Conservation (phyloP, 2,888 invertebrate genomes). For the Tipula lateralis region DNA sequence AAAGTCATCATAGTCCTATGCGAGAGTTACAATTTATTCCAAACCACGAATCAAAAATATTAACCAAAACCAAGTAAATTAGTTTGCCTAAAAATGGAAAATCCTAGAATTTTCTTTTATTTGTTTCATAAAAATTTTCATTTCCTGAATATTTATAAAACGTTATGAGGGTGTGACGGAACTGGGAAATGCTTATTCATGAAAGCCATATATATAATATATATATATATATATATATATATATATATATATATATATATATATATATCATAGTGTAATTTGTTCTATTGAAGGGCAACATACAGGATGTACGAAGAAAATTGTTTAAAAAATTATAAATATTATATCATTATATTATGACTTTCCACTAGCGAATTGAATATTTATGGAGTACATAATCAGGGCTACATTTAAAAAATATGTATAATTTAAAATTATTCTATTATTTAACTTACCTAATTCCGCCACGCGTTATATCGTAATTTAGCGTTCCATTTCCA, state of each 20-base stretch:
- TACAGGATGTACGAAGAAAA: background rate
- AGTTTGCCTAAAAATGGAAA: background rate
- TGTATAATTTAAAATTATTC: background rate
- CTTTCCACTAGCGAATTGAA: background rate
- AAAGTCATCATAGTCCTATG: background rate
- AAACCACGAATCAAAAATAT: background rate
- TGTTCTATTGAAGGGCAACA: background rate
- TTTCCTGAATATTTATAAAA: constrained; percentile 24
- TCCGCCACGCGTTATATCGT: constrained; percentile 53
- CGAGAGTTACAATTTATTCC: background rate
- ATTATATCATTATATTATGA: background rate
- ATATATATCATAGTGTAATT: background rate
- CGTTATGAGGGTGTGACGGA: background rate
- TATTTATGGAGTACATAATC: background rate
- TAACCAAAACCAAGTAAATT: background rate
- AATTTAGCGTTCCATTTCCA: constrained; percentile 52
- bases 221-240: background rate
- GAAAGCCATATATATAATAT: background rate
- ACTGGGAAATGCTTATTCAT: background rate
- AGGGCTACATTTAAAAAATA: background rate
- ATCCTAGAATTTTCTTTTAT: background rate
- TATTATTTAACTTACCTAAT: constrained; percentile 46
- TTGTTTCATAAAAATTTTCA: background rate
- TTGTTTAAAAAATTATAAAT: background rate
- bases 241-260: background rate